These are phyloP conservation scores for Morphnarchus princeps DNA, from an alignment of 2,113 vertebrate genomes.

Conservation along the genomic window DNA sequence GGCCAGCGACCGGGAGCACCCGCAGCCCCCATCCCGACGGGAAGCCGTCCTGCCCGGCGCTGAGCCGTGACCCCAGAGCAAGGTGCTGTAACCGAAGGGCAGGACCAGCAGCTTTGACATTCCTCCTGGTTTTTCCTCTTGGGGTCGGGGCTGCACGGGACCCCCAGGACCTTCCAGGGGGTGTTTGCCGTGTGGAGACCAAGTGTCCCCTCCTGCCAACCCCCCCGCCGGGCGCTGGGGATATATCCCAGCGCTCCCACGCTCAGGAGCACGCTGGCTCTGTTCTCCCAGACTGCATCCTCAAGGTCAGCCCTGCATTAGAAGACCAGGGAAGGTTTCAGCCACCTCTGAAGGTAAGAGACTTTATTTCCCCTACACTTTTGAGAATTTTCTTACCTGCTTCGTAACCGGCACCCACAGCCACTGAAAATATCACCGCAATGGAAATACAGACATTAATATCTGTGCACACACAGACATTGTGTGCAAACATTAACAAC, in stretches of 20 bases:
- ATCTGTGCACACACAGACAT: background rate
- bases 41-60: background rate
- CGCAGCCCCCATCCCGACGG: rapidly evolving
- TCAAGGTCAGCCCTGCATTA: background rate
- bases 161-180: background rate
- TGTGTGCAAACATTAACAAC: background rate
- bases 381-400: background rate
- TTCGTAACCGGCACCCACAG: rapidly evolving
- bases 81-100: background rate
- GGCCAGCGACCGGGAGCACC: background rate
- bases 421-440: background rate
- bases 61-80: background rate
- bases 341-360: background rate
- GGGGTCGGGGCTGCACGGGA: background rate
- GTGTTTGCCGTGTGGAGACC: background rate
- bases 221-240: rapidly evolving
- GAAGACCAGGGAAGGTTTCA: background rate
- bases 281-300: background rate
- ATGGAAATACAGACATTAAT: background rate
- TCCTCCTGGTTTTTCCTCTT: background rate
- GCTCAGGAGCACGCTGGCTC: rapidly evolving
- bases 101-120: background rate
- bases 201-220: background rate
- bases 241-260: background rate
- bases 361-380: background rate